Evolutionary conservation across 2,113 vertebrate genomes (phyloP), one percentile per base, ranked within the genome.

Genomic region (Perognathus longimembris): DNA sequence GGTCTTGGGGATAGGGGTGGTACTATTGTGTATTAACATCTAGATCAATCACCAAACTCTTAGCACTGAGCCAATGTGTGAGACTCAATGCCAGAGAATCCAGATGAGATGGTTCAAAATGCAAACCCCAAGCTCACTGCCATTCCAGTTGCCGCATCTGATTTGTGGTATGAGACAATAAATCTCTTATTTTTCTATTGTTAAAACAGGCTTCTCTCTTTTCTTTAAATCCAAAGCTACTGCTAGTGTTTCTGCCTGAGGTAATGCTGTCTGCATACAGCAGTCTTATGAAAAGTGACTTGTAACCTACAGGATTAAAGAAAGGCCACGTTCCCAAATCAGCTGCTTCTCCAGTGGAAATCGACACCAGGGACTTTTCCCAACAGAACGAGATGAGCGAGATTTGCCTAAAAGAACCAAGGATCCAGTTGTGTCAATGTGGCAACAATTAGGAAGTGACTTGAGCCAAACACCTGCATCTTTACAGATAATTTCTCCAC

Each of bases 221-320:
- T 64, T 34, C 17, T 50, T 38, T 40, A 54, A 78, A 91, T 75
- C 71, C 69, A 67, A 89, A 22, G 73, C 64, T 77, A 54, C 21
- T 50, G 21, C 28, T 4, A 0, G n/a, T 0, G 6, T 78, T n/a
- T 34, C 64, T 0, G 0, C 50, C 26, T 63, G 3, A 30, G 81
- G 45, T 40, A 79, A 70, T 22, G 2, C 4, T 1, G 0, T 15
- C 50, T 67, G 9, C 3, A 8, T 3, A 24, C n/a, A 4, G 63
- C 7, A 30, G 92, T 80, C 11, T 86, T 80, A 64, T 73, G 74
- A 81, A 94, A 83, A 74, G 73, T 89, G 67, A 87, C 59, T 76
- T 78, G 54, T 84, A 86, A 94, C 91, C 96, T 76, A 14, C 30
- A 26, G 95, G 91, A 95, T 93, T 91, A 94, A 89, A 59, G 1